Evolutionary conservation across 2,888 invertebrate species (phyloP), one percentile per base, ranked within the genome.

Genomic region (Drosophila atripex): DNA sequence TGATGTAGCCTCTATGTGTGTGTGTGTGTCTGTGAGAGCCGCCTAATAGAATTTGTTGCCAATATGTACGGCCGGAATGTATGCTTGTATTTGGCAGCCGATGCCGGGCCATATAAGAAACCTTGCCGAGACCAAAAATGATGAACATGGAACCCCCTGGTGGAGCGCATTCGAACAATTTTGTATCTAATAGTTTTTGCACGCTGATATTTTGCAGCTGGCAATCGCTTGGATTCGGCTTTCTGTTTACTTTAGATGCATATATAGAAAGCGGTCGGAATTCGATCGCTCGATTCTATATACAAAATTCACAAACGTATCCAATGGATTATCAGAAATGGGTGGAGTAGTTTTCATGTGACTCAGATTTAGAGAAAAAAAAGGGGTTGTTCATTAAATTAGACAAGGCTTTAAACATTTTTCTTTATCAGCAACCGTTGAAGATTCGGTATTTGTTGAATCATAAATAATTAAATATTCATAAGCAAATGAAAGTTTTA

Each of bases 141-240:
- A 71, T 51, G 51, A 46, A 50, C 68, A 45, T 54, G 53, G 50
- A 60, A 45, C 54, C 72, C 59, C 57, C 49, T 47, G 60, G 53
- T 47, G 54, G 39, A 73, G 58, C 75, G 76, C 75, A 79, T 52
- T 66, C 54, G 47, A 49, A 47, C 64, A 59, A 78, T 75, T 84
- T 77, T 77, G 78, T 84, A 76, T 65, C 85, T 85, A 73, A 82
- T 79, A 76, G 72, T 70, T 80, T 74, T 76, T 64, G 70, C 71
- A 55, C 63, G 59, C 65, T 75, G 75, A 82, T 78, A 73, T 59
- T 69, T 75, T 65, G 73, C 82, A 78, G 79, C 82, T 85, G 80
- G 59, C 56, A 47, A 32, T 35, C 45, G 65, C 43, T 64, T 71
- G 66, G 77, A 56, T 69, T 55, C 57, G 69, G 55, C 56, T 66